Evolutionary conservation across 2,113 vertebrate species (phyloP).

Genomic region (Castor canadensis): DNA sequence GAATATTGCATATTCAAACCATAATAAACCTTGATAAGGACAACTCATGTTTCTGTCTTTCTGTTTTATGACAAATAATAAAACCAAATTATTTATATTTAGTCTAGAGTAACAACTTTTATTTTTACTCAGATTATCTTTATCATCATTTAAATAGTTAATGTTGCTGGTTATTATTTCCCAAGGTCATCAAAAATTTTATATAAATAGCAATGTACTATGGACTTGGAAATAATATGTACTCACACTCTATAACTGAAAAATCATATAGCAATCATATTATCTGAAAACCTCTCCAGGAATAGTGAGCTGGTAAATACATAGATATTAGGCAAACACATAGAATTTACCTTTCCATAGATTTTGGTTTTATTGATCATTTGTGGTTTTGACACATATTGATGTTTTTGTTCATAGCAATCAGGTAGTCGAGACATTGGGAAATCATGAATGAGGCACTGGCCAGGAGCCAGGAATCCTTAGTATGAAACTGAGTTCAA

Average conservation of each 20-base stretch:
- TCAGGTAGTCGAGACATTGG: not conserved
- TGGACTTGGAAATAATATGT: not conserved
- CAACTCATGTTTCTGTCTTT: not conserved
- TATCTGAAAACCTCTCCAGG: not conserved
- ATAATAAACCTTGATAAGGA: not conserved
- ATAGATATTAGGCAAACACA: not conserved
- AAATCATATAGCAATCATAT: not conserved
- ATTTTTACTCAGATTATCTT: slow-evolving; percentile 1
- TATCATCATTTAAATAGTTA: not conserved
- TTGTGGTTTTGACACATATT: slow-evolving; percentile 5
- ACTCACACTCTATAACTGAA: not conserved
- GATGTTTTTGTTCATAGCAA: not conserved
- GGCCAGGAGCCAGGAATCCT: not conserved
- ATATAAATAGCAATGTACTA: not conserved
- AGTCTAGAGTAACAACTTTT: not conserved
- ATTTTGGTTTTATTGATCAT: slow-evolving; percentile 35
- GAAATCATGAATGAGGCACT: not conserved
- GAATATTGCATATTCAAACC: not conserved
- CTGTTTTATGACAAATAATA: not conserved
- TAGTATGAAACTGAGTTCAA: not conserved
- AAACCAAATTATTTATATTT: slow-evolving; percentile 6
- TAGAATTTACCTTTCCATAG: not conserved
- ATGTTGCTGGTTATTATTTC: slow-evolving; percentile 1
- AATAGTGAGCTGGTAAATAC: not conserved
- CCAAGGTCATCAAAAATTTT: not conserved